A percentile compares a stretch with the other conserved stretches of the same genome.
These are phyloP conservation scores for Netelia fuscicornis DNA, from an alignment of 2,888 invertebrate species.

Conservation along the genomic window DNA sequence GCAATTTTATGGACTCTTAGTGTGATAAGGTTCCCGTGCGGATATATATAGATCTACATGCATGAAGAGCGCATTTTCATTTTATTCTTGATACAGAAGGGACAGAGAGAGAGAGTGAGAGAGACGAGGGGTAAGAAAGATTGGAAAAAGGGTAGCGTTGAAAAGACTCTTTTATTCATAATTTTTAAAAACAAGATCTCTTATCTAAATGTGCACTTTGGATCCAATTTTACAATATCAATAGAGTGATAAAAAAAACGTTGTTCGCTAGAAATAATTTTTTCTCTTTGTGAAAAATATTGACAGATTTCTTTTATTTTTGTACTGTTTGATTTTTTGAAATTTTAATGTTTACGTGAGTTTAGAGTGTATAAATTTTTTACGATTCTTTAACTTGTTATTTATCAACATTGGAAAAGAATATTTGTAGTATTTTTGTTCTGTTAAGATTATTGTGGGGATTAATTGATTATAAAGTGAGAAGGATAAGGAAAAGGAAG, in stretches of 20 bases:
- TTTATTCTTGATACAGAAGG: slow-evolving; percentile 31
- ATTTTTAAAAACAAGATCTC: slow-evolving; percentile 15
- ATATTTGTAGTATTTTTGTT: not conserved
- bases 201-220: not conserved
- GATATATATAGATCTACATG: not conserved
- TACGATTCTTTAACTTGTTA: too few species aligned
- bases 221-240: not conserved
- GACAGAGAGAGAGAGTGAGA: not conserved
- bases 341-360: too few species aligned
- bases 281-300: too few species aligned
- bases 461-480: slow-evolving; percentile 5
- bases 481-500: slow-evolving; percentile 62
- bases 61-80: slow-evolving; percentile 29
- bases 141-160: not conserved
- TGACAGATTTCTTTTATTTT: too few species aligned
- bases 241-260: not conserved
- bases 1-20: slow-evolving; percentile 51
- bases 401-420: too few species aligned
- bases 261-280: not conserved
- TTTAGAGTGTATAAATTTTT: too few species aligned
- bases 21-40: not conserved
- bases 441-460: not conserved
- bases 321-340: too few species aligned
- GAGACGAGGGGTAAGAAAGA: slow-evolving; percentile 7
- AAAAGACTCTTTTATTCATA: not conserved